Evolutionary conservation across 2,113 vertebrate genomes (phyloP).

Genomic region (Vombatus ursinus): DNA sequence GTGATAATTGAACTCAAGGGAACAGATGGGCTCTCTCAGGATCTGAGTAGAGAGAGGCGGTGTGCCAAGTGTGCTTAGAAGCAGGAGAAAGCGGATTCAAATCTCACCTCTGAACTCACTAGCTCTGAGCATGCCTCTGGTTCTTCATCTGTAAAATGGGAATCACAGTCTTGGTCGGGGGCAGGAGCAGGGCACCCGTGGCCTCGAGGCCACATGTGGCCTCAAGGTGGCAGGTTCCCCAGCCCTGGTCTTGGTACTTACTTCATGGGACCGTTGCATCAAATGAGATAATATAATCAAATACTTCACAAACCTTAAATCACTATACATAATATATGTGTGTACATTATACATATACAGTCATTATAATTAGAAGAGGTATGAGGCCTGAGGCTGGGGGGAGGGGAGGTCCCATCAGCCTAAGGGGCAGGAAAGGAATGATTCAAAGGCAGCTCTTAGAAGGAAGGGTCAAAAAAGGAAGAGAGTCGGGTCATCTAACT

Average conservation of each 20-base stretch:
- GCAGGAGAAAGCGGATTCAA: background rate
- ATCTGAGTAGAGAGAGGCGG: background rate
- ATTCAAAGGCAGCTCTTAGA: too few relatives aligned
- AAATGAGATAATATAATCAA: background rate
- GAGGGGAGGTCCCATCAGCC: background rate
- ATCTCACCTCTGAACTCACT: background rate
- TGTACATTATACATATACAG: too few relatives aligned
- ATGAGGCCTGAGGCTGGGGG: background rate
- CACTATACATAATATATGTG: too few relatives aligned
- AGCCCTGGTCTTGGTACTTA: background rate
- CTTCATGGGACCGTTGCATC: background rate
- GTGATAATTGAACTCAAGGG: background rate
- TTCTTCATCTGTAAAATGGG: background rate
- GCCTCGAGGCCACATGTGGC: too few relatives aligned
- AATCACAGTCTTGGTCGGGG: background rate
- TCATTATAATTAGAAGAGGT: background rate
- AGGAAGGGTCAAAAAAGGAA: too few relatives aligned
- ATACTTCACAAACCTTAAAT: background rate
- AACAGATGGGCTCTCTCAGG: background rate
- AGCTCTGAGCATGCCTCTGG: background rate
- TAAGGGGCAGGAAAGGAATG: too few relatives aligned
- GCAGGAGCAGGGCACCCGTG: too few relatives aligned
- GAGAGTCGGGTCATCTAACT: too few relatives aligned
- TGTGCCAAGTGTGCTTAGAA: background rate
- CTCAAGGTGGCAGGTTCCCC: too few relatives aligned